Evolutionary conservation across 37 sponge, comb jelly and placozoan genomes (phyloP), one percentile per base, ranked within the genome.

Genomic region (Haliclona indistincta): DNA sequence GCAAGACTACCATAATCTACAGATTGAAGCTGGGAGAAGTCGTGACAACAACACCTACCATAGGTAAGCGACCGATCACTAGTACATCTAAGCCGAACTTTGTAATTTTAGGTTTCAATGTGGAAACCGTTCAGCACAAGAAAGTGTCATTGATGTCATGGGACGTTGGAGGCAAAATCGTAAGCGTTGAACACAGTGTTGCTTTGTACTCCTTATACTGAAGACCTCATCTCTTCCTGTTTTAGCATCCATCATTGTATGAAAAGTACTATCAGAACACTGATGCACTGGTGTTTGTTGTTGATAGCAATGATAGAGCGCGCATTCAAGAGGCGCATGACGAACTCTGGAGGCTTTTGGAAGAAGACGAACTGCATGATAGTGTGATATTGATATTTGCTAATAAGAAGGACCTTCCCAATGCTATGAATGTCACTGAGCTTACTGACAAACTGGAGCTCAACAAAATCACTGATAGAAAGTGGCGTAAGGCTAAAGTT

Each of bases 321-420:
- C 56, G 94, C 34, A 71, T 96, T 23, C 7, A 37, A 33, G 77
- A 88, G 3, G 73, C 83, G n/a, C 52, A 42, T 19, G 71, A 89
- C 28, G 96, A 96, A 60, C 65, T 96, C 4, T 26, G 61, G 34
- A 28, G 33, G 17, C 34, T 89, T 19, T 26, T 93, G 37, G 44
- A 41, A 5, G 90, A 89, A 43, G 80, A 81, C 15, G 78, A 93
- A 25, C 38, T 93, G 23, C 40, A 63, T 2, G 68, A 58, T 5
- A 38, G 55, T 30, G 25, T 66, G 10, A 36, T 96, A 0, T 67
- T 96, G 23, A 74, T 96, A 1, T 42, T 96, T 56, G 96, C 96
- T 40, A 96, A 96, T 76, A 96, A 96, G 63, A 94, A 96, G 38
- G 96, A 96, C 67, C 81, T 96, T 0, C 93, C 96, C 5, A 86